Evolutionary conservation across 1,140 invertebrate species (phyloP).

Genomic region (Drosophila melanogaster): DNA sequence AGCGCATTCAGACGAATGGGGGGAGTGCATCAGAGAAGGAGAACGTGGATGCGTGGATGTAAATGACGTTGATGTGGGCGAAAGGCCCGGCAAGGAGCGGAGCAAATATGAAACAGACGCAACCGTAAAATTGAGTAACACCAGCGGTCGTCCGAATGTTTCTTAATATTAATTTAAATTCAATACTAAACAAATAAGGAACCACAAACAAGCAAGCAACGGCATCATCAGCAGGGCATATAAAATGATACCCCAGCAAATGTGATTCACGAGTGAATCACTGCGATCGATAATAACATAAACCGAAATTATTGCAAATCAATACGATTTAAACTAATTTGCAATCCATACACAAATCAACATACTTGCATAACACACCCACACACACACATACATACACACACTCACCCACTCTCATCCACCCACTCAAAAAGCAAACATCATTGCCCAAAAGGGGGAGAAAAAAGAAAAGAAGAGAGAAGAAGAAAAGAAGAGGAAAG

Average conservation of each 20-base stretch:
- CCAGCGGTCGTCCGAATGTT: conserved; percentile 41
- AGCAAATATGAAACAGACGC: background rate
- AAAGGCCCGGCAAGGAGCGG: background rate
- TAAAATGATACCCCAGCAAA: conserved; percentile 45
- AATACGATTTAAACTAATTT: conserved; percentile 17
- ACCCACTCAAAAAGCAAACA: conserved; percentile 19
- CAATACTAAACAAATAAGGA: conserved; percentile 75
- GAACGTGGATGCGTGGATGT: background rate
- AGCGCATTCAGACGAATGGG: background rate
- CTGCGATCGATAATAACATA: conserved; percentile 27
- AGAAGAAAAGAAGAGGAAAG: background rate
- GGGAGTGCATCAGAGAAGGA: conserved; percentile 9
- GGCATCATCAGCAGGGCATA: conserved; percentile 6
- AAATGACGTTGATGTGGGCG: background rate
- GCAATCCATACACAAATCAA: background rate
- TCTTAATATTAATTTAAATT: conserved; percentile 78
- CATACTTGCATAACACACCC: conserved; percentile 1
- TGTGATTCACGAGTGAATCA: conserved; percentile 50
- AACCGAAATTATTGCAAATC: conserved; percentile 3
- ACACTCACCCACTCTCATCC: conserved; percentile 3
- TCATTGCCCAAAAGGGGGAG: conserved; percentile 9
- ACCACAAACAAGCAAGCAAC: conserved; percentile 13
- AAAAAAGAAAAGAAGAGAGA: background rate
- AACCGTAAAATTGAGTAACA: background rate
- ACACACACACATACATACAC: conserved; percentile 7